Base-by-base conservation (phyloP, 2,797 vertebrate species). In the Ibycter americanus region DNA sequence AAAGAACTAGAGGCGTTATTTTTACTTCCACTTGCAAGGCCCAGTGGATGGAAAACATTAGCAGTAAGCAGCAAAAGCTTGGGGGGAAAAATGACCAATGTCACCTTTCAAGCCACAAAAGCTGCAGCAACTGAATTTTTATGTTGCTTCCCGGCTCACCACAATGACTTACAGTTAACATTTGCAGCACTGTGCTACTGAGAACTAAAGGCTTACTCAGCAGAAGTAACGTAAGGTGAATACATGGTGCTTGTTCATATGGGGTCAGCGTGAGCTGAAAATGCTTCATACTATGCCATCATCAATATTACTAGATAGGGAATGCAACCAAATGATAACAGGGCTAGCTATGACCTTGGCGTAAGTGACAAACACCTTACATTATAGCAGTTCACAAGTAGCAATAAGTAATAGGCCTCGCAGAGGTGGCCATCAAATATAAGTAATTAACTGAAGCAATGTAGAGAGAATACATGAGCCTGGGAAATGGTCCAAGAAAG, bases 401-500 rank as follows among this genome's bases (percentile, higher is more conserved):
- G 95, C 94, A 96, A 22, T 97, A 97, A 98, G 84, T 96, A 97
- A 98, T 83, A 83, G 71, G 29, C 68, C 91, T 97, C 15, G 9
- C 95, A 90, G 96, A 96, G 87, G 96, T 96, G 89, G 94, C 91
- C 91, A 97, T 98, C 96, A 98, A 98, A 97, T 96, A 61, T 79
- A 97, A 97, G 96, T 97, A 98, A 98, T 98, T 98, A 98, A 97
- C 87, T 94, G 83, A 82, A 94, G 87, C 83, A 86, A 89, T 89
- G 80, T 70, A 83, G 85, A 93, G 55, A 97, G 90, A 76, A 97
- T 88, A 85, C 87, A 92, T 34, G 72, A 97, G 55, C 87, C 97
- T 97, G 96, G 98, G 98, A 98, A 97, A 95, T 34, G 34, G 86
- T 96, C 98, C 98, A 98, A 97, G 72, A 89, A 89, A 97, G 87